Base-by-base conservation (phyloP, 2,113 vertebrate species). In the Jaculus jaculus region DNA sequence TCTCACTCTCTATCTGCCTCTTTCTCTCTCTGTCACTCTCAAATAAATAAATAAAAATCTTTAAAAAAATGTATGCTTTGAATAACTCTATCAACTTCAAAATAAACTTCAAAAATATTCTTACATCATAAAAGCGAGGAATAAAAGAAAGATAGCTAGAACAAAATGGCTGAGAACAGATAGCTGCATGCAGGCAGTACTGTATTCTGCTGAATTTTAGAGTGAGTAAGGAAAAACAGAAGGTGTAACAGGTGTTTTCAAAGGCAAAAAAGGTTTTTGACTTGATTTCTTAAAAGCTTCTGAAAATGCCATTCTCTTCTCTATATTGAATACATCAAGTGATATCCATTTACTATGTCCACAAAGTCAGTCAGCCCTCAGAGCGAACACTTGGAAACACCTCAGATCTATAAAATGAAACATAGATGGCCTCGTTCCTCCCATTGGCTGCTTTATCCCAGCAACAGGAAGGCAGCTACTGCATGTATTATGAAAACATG, bases 201-300 rank as follows among this genome's bases (percentile, higher is more conserved):
- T 18, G 8, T 30, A 10, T 60, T 60, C 47, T 85, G 32, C 5
- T 58, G 26, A 66, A 68, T 80, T 37, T 7, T n/a, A 2, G 3
- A 2, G 30, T 20, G 8, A 23, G 18, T 4, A 32, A 23, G 16
- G 34, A 3, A 82, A 58, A 72, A 80, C 3, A 15, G 24, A 63
- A 15, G 32, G 60, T 68, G 34, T 72, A 20, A 94, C 32, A 39
- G 30, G 1, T 15, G 37, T 32, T 30, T 90, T 26, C 42, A 83
- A 23, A 93, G 32, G 77, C n/a, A 26, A 84, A 91, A 83, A 86
- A 72, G 86, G 42, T 71, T 86, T 91, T 86, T 47, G n/a, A 72
- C 28, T 92, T 75, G 28, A 82, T 42, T 82, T 85, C 3, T 0
- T 42, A 32, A 91, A 93, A 84, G 32, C 42, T 89, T 79, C 60